phyloP scores from a whole-genome alignment of 2,888 invertebrate species.

The Actias luna region DNA sequence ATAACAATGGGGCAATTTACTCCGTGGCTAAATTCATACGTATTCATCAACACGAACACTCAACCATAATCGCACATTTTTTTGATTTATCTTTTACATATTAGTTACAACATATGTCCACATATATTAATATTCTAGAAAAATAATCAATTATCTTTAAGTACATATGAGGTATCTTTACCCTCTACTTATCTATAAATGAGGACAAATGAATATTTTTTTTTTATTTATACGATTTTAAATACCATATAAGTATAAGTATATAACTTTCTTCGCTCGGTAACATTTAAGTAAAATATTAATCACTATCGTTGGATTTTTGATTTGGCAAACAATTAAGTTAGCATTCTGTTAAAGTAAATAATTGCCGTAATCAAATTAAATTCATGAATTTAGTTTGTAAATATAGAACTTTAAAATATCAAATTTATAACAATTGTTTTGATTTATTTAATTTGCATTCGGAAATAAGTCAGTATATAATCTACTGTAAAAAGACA shows the following conservation, averaged over 20 bases:
- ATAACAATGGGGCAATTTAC: conserved; percentile 8
- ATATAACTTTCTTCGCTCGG: neutral
- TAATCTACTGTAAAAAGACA: neutral
- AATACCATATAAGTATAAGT: too few relatives aligned
- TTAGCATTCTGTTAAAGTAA: neutral
- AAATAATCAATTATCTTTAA: too few relatives aligned
- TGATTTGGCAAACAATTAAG: neutral
- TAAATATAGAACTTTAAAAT: neutral
- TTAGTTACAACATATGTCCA: neutral
- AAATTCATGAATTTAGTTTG: neutral
- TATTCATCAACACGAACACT: conserved; percentile 4
- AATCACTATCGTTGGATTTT: neutral
- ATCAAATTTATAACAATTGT: neutral
- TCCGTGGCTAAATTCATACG: neutral
- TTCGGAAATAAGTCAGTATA: neutral
- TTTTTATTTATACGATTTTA: too few relatives aligned
- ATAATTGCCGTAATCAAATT: neutral
- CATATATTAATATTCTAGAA: too few relatives aligned
- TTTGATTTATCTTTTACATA: conserved; percentile 8
- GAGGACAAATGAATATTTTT: neutral
- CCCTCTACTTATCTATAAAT: too few relatives aligned
- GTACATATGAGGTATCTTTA: too few relatives aligned
- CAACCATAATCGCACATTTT: neutral
- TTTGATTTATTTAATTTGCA: neutral
- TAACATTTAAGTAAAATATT: neutral